Base-by-base conservation (phyloP, 2,797 vertebrate species). In the Siniperca undulata region DNA sequence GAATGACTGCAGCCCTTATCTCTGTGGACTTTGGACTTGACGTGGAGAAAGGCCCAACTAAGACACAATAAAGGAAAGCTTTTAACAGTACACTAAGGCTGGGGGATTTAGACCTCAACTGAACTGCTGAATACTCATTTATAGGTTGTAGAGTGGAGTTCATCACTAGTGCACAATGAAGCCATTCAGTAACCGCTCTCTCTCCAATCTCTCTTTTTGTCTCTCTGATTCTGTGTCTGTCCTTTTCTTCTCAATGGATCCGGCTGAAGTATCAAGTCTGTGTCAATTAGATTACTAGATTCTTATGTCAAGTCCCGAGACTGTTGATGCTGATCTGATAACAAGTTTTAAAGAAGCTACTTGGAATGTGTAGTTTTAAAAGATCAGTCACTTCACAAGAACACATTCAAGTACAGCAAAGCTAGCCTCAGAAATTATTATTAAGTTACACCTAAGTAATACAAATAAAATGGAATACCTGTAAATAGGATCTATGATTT, bases 1-100 rank as follows among this genome's bases (percentile, higher is more conserved):
- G 36, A 4, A 64, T 78, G 24, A 76, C 74, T 38, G 70, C 66
- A 55, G 71, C 14, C 52, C 60, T 87, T 79, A 81, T 79, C 80
- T 79, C 65, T 1, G 13, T 12, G 65, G 78, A 85, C 85, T 79
- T 77, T 70, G 55, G 80, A 85, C 30, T 36, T 62, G 22, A 62
- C 52, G 30, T 30, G 52, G 17, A 77, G 64, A 71, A 71, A 64
- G 27, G 68, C 55, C 20, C 0, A 7, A 17, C 69, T 69, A 34
- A 78, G 38, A 84, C 72, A 66, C 75, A 82, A 75, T 77, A 79
- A 79, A 79, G 71, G 13, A 69, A 78, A 73, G 64, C 61, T 81
- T 85, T 85, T 81, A 78, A 75, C 40, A 64, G 48, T 27, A 17
- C 64, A 55, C 70, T 27, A 36, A 78, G 52, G 48, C 69, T 58